Evolutionary conservation across 2,888 invertebrate genomes (phyloP), one percentile per base, ranked within the genome.

Genomic region (Callinectes sapidus): DNA sequence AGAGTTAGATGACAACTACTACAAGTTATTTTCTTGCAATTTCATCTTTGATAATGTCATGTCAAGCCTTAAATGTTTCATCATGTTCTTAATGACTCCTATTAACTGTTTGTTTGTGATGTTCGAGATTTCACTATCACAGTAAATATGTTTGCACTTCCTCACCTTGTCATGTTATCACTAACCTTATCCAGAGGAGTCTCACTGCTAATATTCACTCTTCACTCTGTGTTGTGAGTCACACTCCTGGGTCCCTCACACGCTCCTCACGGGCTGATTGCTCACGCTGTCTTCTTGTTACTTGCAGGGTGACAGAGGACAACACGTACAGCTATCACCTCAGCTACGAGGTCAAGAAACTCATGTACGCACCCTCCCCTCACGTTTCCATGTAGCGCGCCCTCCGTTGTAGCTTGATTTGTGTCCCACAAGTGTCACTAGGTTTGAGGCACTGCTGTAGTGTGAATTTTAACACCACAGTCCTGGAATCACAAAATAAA

Each of bases 291-390:
- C 92, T 92, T 94, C 91, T 92, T 93, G 91, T 90, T 94, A 92
- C 92, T 94, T 94, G 71, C 94, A 95, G 94, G 92, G 93, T 94
- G 93, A 92, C 94, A 88, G 95, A 95, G 94, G 95, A 95, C 94
- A 97, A 97, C 96, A 97, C 98, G 97, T 98, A 98, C 97, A 98
- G 98, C 97, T 98, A 98, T 97, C 98, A 99, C 97, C 98, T 99
- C 97, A 98, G 99, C 97, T 99, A 99, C 97, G 99, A 99, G 98
- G 99, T 99, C 97, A 99, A 99, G 98, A 99, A 99, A 97, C 98
- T 99, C 97, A 99, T 99, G 99, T 99, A 98, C 97, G 98, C 97
- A 93, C 92, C 88, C 93, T 93, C 91, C 90, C 91, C 93, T 90
- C 93, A 93, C 93, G 93, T 93, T 89, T 93, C 93, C 87, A 87